Evolutionary conservation across 1,140 invertebrate genomes (phyloP), one percentile per base, ranked within the genome.

Genomic region (Colletes latitarsis): DNA sequence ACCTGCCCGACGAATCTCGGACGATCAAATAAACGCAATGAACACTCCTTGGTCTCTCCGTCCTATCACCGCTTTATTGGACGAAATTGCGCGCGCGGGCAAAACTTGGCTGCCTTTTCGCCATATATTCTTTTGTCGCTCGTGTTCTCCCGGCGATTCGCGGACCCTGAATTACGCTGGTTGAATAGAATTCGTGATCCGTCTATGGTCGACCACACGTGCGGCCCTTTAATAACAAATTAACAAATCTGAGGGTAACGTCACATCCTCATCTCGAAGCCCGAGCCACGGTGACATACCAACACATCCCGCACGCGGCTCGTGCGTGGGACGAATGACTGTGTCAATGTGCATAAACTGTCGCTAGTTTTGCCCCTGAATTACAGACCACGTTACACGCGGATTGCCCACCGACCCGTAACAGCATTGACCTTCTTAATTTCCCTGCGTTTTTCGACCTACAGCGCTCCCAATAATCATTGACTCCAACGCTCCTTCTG

Each of bases 371-470:
- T 79, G 66, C 68, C 76, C 67, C 68, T 82, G 83, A 85, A 84
- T 82, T 88, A 84, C 41, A 55, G 57, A 15, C 6, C 10, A 19
- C 43, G 46, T 52, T 52, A 53, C 49, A 49, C 69, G 19, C 68
- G 19, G 64, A 49, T 60, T 39, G 1, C 64, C 49, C 3, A 57
- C n/a, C 15, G 46, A 77, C 58, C 12, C 52, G 62, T 79, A 88
- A 88, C 82, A 84, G 53, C 83, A 77, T 80, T 89, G 89, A 90
- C 88, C 89, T 89, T 89, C 82, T 89, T 88, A 68, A 89, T 89
- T 82, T 39, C 57, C 64, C 83, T 81, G 88, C 84, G 84, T 84
- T 17, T 60, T 78, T 60, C 17, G 21, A 9, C 75, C 30, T 30
- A 30, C 30, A 30, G 30, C 30, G 30, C 30, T 30, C 30, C 30